These are phyloP conservation scores for Micrastur ruficollis DNA, from an alignment of 2,797 vertebrate species.

Conservation along the genomic window DNA sequence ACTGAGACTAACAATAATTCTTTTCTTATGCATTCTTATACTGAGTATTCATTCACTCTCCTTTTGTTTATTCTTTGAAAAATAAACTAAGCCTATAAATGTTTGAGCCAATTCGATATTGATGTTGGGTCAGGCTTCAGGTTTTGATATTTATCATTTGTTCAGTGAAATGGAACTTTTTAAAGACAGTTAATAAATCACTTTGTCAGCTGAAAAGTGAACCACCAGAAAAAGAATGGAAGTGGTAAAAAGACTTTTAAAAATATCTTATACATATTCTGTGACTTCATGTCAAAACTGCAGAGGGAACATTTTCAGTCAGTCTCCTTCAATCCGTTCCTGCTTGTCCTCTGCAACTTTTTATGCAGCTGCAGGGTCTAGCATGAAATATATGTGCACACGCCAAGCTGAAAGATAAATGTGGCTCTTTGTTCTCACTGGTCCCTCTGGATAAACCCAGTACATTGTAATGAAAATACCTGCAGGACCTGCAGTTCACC, in stretches of 20 bases:
- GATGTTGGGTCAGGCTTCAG: slow-evolving; percentile 67
- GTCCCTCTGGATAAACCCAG: neutral
- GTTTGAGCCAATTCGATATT: slow-evolving; percentile 52
- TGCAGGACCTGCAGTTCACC: neutral
- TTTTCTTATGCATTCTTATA: slow-evolving; percentile 6
- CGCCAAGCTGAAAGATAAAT: neutral
- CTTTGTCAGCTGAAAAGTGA: slow-evolving; percentile 67
- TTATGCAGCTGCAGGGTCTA: neutral
- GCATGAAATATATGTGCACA: neutral
- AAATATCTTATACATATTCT: slow-evolving; percentile 40
- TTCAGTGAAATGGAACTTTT: slow-evolving; percentile 73
- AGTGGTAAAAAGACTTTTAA: slow-evolving; percentile 47
- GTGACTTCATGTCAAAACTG: slow-evolving; percentile 49
- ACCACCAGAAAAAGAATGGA: slow-evolving; percentile 38
- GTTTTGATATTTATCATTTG: slow-evolving; percentile 75
- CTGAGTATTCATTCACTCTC: neutral
- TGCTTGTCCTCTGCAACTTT: slow-evolving; percentile 10
- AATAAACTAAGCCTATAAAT: slow-evolving; percentile 62
- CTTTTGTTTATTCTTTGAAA: slow-evolving; percentile 56
- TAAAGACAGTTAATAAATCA: slow-evolving; percentile 80
- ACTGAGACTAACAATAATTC: neutral
- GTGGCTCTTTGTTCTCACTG: neutral
- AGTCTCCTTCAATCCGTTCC: neutral
- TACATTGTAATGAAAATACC: neutral
- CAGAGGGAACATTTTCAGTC: neutral